Base-by-base conservation (phyloP, 2,797 vertebrate species). In the Gymnoscopelus microlampas region DNA sequence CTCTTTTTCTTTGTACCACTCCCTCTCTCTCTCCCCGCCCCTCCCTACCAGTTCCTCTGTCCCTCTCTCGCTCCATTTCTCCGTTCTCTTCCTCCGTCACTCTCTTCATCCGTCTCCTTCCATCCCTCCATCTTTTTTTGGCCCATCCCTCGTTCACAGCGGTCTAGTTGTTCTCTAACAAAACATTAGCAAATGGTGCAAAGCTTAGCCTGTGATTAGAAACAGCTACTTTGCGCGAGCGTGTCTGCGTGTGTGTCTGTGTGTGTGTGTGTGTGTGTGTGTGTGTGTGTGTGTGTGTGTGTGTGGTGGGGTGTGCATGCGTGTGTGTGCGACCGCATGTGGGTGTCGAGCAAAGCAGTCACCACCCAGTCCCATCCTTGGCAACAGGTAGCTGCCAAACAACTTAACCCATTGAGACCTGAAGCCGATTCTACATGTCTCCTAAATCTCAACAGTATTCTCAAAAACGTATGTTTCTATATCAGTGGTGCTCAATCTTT, bases 151-250 rank as follows among this genome's bases (percentile, higher is more conserved):
- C 61, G 70, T 73, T 69, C 73, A 60, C 54, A 10, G 67, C 69
- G 67, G 78, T 78, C 76, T 67, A 57, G 75, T 73, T 73, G 64
- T 65, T 76, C 71, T 81, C 78, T 72, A 74, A 81, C 81, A 77
- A 80, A 82, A 86, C 76, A 82, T 86, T 85, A 64, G 32, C 51
- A 64, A 87, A 86, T 83, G 68, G 70, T 79, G 79, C 71, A 73
- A 80, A 75, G 83, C 82, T 81, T 70, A 80, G 73, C 65, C 68
- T 70, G n/a, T 51, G 19, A 60, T 83, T 74, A 79, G 78, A 79
- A 70, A 62, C 74, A 67, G 76, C 68, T 59, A 74, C 70, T 80
- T 78, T 74, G 53, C 26, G 54, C 29, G 64, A 59, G 24, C 61
- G 70, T 62, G 23, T 69, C 68, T 47, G 54, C 64, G 68, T 14